These are phyloP conservation scores for Sebastes matsubarae DNA, from an alignment of 2,797 vertebrate genomes.

Conservation along the genomic window DNA sequence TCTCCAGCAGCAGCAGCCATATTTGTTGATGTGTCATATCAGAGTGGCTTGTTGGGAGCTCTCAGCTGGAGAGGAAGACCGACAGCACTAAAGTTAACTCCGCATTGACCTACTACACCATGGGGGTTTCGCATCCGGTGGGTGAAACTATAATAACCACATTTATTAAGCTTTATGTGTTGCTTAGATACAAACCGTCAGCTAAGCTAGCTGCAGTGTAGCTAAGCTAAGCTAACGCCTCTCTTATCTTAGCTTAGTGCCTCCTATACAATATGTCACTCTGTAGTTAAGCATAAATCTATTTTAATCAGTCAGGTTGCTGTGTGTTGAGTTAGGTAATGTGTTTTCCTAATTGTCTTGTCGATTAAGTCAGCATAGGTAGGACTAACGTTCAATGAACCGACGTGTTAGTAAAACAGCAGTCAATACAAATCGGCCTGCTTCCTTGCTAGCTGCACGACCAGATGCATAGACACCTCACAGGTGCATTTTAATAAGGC, in stretches of 20 bases:
- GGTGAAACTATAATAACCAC: constrained; percentile 29
- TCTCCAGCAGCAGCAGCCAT: constrained; percentile 76
- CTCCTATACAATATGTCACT: constrained; percentile 8
- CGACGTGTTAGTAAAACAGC: constrained; percentile 1
- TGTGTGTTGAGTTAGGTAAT: neutral
- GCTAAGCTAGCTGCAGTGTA: neutral
- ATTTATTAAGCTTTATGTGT: neutral
- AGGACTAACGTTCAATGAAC: constrained; percentile 8
- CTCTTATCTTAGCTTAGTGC: constrained; percentile 41
- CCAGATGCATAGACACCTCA: neutral
- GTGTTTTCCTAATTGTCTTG: neutral
- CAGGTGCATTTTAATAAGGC: no score
- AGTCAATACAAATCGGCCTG: neutral
- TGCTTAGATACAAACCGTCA: neutral
- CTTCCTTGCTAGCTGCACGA: neutral
- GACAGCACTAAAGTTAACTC: constrained; percentile 39
- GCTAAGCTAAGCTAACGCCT: constrained; percentile 26
- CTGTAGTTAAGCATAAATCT: neutral
- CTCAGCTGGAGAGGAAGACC: constrained; percentile 53
- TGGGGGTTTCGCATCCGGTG: constrained; percentile 65
- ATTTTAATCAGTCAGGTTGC: neutral
- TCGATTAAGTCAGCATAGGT: constrained; percentile 14
- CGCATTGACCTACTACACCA: constrained; percentile 26
- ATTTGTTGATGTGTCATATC: constrained; percentile 90
- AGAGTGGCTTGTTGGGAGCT: constrained; percentile 60